phyloP scores from a whole-genome alignment of 2,113 vertebrate species.

The Pyrgilauda ruficollis region DNA sequence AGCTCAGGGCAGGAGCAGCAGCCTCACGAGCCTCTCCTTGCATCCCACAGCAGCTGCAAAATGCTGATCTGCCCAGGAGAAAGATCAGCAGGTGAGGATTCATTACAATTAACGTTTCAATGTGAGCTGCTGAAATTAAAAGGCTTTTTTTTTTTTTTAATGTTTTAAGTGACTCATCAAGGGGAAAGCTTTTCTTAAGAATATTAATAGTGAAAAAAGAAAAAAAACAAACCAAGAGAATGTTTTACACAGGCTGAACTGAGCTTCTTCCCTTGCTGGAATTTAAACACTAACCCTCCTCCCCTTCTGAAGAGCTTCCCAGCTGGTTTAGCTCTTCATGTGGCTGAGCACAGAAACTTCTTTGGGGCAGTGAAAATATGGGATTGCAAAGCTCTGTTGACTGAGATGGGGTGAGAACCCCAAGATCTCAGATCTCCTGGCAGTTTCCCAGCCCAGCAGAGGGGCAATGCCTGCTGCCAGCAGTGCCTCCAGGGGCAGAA shows the following conservation, averaged over 20 bases:
- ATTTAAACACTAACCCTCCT: not conserved
- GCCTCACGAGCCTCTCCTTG: too few species aligned
- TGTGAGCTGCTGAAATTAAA: too few species aligned
- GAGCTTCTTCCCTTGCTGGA: not conserved
- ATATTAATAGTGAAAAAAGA: not conserved
- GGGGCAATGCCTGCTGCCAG: not conserved
- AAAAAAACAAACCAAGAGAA: not conserved
- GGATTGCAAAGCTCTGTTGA: not conserved
- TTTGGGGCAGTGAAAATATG: not conserved
- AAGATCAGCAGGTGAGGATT: too few species aligned
- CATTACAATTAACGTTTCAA: too few species aligned
- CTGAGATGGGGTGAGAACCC: not conserved
- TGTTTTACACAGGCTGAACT: accelerated
- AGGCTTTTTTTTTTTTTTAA: too few species aligned
- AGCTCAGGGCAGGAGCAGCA: too few species aligned
- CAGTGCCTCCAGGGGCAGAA: not conserved
- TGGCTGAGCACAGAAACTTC: not conserved
- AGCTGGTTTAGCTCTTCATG: not conserved
- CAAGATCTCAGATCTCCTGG: not conserved
- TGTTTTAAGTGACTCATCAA: not conserved
- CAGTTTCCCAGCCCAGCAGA: not conserved
- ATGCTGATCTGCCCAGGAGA: too few species aligned
- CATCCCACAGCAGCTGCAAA: too few species aligned
- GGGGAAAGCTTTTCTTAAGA: not conserved
- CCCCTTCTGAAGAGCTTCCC: not conserved